A percentile compares a stretch with the other conserved stretches of the same genome.
Conservation (phyloP, 2,113 vertebrate species). For the Lethenteron camtschaticum region DNA sequence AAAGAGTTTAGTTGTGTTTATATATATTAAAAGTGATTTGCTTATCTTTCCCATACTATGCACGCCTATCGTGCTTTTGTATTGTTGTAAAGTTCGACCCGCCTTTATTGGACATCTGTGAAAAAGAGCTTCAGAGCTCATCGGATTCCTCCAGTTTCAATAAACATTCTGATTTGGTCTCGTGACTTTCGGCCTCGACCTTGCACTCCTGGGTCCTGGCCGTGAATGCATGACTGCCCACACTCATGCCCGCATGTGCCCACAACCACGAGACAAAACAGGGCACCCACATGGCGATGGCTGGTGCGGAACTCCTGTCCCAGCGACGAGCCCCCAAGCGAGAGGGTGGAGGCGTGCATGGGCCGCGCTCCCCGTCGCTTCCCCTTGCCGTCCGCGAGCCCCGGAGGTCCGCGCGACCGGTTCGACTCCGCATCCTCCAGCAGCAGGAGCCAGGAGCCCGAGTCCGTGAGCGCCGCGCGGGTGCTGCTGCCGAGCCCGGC, state of each 20-base stretch:
- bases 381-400: no score
- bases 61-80: no score
- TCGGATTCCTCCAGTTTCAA: no score
- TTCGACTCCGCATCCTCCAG: no score
- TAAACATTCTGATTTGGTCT: neutral
- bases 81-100: no score
- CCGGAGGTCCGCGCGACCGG: no score
- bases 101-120: no score
- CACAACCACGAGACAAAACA: neutral
- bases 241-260: no score
- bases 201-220: neutral
- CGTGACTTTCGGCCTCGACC: neutral
- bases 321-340: constrained; percentile 10
- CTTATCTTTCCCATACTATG: no score
- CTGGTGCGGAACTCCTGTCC: constrained; percentile 14
- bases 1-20: no score
- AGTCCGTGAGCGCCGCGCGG: constrained; percentile 3
- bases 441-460: neutral
- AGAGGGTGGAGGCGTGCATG: constrained; percentile 16
- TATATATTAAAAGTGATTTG: no score
- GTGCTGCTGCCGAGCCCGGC: constrained; percentile 7
- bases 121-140: no score
- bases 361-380: neutral
- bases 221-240: neutral
- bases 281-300: constrained; percentile 14